Evolutionary conservation across 2,113 vertebrate species (phyloP), one percentile per base, ranked within the genome.

Genomic region (Megaleporinus macrocephalus): DNA sequence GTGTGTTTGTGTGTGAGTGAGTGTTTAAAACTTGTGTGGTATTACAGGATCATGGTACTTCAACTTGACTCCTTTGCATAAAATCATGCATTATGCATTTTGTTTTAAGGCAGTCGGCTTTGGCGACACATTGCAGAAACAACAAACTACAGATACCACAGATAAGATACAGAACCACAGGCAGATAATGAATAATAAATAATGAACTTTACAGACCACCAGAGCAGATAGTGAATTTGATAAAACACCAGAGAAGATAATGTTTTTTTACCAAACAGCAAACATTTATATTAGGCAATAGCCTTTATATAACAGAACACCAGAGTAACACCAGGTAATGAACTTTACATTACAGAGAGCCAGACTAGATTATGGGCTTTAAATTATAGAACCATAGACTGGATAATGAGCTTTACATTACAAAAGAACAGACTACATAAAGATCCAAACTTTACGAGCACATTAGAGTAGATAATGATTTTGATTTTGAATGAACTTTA

Each of bases 21-120:
- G n/a, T 11, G 66, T 33, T 47, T 75, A 57, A 10, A 26, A 76
- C 4, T 44, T 44, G 29, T 81, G 78, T 71, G 72, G 77, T 68
- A 78, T 78, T 2, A 24, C 41, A 63, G 41, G 57, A 49, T 1
- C 24, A 66, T 18, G 27, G 27, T 7, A 30, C 63, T 66, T 66
- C 63, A 66, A 13, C 53, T 57, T 57, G 18, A 57, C 53, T 65
- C 12, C 26, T 66, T 18, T 16, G 15, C 63, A 66, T 66, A 30
- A 66, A 63, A 29, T 66, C 5, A 15, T 33, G 63, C 27, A 33
- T 66, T 66, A 66, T 66, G 63, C 27, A 33, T 7, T 66, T 14
- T 20, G 29, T 44, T 65, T 65, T 65, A 30, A 65, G 14, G 24
- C 61, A 27, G 26, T 10, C 27, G 14, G 27, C 27, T 66, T 66